Base-by-base conservation (phyloP, 64 coral and sea anemone genomes). In the Stichodactyla mertensii region DNA sequence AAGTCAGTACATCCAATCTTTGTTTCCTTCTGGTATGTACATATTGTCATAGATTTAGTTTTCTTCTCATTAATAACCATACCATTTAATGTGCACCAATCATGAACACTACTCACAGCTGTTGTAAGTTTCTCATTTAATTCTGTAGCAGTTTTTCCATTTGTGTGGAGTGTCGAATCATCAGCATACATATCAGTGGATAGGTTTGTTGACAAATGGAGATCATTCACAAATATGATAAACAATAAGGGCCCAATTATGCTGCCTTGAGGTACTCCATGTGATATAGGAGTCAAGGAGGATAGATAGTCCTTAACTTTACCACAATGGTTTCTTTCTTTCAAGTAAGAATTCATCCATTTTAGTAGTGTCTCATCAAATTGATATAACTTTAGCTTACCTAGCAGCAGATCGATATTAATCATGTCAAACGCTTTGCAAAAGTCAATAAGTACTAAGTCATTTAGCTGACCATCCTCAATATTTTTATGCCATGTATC, bases 361-460 rank as follows among this genome's bases (percentile, higher is more conserved):
- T 78, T 52, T 15, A 78, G 4, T 51, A 78, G 28, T 7, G 16
- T 78, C 7, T 78, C 24, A 78, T 52, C 45, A 52, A 78, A 78
- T 28, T 78, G 77, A 45, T 88, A 88, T 4, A 27, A 79, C 24
- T 59, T 27, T 6, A 88, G 78, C 28, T 88, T 88, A 24, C 52
- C 10, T 3, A 88, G 71, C 15, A 88, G 77, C 10, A 78, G 9
- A 12, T 79, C 54, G 24, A 55, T 16, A 80, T 88, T 61, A 28
- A 88, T 78, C 36, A 88, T 28, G 55, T 88, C 87, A 31, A 88
- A 88, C 9, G 87, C 87, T 16, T 88, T 81, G 2, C 77, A 7
- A 60, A 80, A 61, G 26, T 80, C 87, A 18, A 81, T 13, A 45
- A 80, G 77, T 61, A 51, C 57, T 19, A 88, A 18, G 5, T 77